Conservation (phyloP, 2,797 vertebrate genomes). For the Agapornis canus region DNA sequence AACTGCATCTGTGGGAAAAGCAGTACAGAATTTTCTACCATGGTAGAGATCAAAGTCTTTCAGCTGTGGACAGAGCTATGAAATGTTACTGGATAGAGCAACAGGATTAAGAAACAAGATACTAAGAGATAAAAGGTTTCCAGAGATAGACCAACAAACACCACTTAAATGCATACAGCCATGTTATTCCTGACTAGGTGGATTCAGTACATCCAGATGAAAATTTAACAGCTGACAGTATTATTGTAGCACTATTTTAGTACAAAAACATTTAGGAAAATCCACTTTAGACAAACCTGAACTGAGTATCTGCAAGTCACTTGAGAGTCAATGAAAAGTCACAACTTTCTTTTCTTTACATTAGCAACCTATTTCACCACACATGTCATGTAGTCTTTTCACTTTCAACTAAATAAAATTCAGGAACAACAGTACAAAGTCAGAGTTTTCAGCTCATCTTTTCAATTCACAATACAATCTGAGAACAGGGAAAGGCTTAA, state of each 20-base stretch:
- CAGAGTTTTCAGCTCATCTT: neutral
- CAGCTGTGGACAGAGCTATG: constrained; percentile 21
- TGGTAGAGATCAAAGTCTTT: neutral
- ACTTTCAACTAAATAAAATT: neutral
- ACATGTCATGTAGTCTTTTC: neutral
- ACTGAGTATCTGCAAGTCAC: neutral
- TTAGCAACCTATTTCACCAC: neutral
- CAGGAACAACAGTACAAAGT: neutral
- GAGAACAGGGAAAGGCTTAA: neutral
- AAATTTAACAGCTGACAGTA: neutral
- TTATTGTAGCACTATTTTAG: neutral
- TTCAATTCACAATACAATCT: neutral
- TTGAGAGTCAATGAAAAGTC: neutral
- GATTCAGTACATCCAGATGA: neutral
- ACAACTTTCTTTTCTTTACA: neutral
- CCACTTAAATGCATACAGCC: neutral
- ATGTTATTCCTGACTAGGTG: neutral
- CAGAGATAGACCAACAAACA: neutral
- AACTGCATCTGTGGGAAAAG: neutral
- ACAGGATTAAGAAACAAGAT: constrained; percentile 38
- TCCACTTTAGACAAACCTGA: neutral
- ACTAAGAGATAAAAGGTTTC: constrained; percentile 21
- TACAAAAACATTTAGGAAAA: neutral
- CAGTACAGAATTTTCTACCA: constrained; percentile 5
- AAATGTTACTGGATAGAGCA: constrained; percentile 10